A percentile compares a stretch with the other conserved stretches of the same genome.
Conservation (phyloP, 2,888 invertebrate species). For the Hirtodrosophila confusa region DNA sequence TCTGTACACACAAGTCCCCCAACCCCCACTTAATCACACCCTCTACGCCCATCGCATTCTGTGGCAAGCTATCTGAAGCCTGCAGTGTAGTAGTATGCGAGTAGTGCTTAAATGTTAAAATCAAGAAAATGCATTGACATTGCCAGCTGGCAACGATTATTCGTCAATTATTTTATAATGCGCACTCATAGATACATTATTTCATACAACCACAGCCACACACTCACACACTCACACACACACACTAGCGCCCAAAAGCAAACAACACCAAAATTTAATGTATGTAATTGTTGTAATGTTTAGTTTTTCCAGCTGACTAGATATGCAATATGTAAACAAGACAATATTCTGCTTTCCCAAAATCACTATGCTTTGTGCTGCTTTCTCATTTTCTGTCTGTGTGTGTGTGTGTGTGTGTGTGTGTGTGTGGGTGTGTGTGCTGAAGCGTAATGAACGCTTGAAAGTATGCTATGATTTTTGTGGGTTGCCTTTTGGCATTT, state of each 20-base stretch:
- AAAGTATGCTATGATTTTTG: slow-evolving; percentile 33
- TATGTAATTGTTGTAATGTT: slow-evolving; percentile 38
- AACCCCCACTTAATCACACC: slow-evolving; percentile 1
- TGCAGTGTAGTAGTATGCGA: slow-evolving; percentile 7
- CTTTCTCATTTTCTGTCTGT: not conserved
- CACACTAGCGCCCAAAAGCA: slow-evolving; percentile 22
- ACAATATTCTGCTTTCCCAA: slow-evolving; percentile 21
- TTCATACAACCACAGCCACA: slow-evolving; percentile 3
- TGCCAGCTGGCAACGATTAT: slow-evolving; percentile 25
- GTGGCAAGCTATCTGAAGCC: slow-evolving; percentile 12
- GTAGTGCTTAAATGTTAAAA: slow-evolving; percentile 21
- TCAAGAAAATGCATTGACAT: slow-evolving; percentile 27
- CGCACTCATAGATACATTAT: not conserved
- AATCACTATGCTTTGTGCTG: slow-evolving; percentile 9
- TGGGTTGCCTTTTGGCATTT: slow-evolving; percentile 26
- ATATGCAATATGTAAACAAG: slow-evolving; percentile 43
- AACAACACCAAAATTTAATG: slow-evolving; percentile 29
- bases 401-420: not conserved
- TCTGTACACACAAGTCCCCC: not conserved
- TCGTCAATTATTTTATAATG: slow-evolving; percentile 21
- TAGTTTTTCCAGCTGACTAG: slow-evolving; percentile 51
- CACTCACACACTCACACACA: not conserved
- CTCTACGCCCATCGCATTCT: slow-evolving; percentile 1
- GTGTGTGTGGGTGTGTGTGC: not conserved
- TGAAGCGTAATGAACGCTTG: slow-evolving; percentile 26